Evolutionary conservation across 37 sponge, comb jelly and placozoan genomes (phyloP).

Genomic region (Tethya wilhelma): DNA sequence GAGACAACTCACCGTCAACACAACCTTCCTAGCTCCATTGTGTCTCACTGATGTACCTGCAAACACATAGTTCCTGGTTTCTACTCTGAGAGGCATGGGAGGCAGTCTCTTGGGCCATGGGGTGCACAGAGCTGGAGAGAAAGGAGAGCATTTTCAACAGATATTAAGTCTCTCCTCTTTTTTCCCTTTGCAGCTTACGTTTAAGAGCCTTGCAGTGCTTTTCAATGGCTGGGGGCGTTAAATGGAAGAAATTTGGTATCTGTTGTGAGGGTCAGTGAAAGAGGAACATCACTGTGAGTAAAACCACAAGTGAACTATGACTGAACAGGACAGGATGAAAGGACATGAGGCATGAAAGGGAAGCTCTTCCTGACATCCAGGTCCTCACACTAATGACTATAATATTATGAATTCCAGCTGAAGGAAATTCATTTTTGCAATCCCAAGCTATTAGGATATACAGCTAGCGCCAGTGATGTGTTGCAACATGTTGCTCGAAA

Average conservation of each 20-base stretch:
- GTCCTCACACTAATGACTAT: too few species aligned
- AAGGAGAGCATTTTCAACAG: not conserved
- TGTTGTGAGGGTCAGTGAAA: too few species aligned
- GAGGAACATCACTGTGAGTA: too few species aligned
- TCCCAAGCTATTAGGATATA: too few species aligned
- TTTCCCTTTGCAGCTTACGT: conserved; percentile 67
- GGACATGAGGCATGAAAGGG: too few species aligned
- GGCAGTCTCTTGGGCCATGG: conserved; percentile 72
- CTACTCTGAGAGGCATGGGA: conserved; percentile 47
- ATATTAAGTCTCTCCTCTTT: not conserved
- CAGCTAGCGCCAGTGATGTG: too few species aligned
- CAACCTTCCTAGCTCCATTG: conserved; percentile 71
- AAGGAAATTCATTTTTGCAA: too few species aligned
- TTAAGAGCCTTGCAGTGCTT: conserved; percentile 89
- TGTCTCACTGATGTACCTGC: conserved; percentile 72
- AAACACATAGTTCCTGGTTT: conserved; percentile 72
- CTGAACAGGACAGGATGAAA: too few species aligned
- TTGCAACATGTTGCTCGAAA: too few species aligned
- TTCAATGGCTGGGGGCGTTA: conserved; percentile 87
- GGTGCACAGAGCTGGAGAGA: conserved; percentile 72
- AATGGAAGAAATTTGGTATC: conserved; percentile 94
- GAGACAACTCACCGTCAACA: conserved; percentile 49
- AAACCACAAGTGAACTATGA: too few species aligned
- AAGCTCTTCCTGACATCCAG: too few species aligned
- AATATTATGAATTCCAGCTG: too few species aligned